Evolutionary conservation across 2,113 vertebrate genomes (phyloP).

Genomic region (Bos javanicus): DNA sequence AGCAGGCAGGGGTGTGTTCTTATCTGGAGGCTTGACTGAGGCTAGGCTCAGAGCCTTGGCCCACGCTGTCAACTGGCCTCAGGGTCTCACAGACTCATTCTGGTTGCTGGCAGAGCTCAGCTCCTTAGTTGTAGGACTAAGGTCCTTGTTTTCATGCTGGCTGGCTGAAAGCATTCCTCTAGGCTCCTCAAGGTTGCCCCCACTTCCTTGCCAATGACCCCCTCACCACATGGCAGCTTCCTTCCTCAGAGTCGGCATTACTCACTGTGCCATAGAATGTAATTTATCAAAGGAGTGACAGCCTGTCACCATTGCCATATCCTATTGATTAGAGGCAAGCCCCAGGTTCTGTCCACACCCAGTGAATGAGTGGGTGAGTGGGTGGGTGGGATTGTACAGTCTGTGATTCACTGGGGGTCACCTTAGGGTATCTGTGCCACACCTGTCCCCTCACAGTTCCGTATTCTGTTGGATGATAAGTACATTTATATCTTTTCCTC

Average conservation of each 20-base stretch:
- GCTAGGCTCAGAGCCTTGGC: neutral
- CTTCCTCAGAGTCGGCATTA: neutral
- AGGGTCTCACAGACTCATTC: neutral
- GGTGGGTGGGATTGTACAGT: neutral
- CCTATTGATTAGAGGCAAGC: neutral
- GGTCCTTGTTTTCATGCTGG: neutral
- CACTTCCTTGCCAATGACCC: neutral
- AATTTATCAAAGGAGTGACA: neutral
- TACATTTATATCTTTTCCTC: neutral
- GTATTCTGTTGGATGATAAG: neutral
- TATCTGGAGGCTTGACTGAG: neutral
- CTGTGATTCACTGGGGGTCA: neutral
- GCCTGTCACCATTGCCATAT: neutral
- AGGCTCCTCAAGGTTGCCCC: neutral
- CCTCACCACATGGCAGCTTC: neutral
- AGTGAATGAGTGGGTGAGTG: too few species aligned
- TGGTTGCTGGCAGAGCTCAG: neutral
- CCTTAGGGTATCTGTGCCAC: neutral
- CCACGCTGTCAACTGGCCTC: neutral
- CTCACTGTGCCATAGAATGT: neutral
- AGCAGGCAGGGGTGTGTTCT: neutral
- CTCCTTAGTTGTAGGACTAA: neutral
- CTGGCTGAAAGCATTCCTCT: neutral
- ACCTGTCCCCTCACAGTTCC: neutral
- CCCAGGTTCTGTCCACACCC: neutral